Evolutionary conservation across 2,888 invertebrate species (phyloP), one percentile per base, ranked within the genome.

Genomic region (Cataglyphis rosenhaueri): DNA sequence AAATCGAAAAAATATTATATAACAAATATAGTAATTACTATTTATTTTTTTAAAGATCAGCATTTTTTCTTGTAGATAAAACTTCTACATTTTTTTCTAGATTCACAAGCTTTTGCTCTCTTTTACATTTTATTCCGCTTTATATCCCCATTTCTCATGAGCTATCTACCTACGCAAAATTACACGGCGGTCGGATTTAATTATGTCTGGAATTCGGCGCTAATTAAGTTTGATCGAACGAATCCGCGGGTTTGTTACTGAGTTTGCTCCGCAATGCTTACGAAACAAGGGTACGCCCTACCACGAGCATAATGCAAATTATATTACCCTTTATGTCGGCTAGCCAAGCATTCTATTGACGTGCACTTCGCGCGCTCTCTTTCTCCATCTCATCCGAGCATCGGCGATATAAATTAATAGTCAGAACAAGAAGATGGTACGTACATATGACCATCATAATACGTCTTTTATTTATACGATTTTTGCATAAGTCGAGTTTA

Each of bases 191-290:
- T 92, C 85, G 91, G 91, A 93, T 93, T 92, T 92, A 92, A 93
- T 94, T 93, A 93, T 93, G 91, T 91, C 92, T 92, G 92, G 92
- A 93, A 94, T 93, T 92, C 90, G 91, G 91, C 90, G 92, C 92
- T 93, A 93, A 94, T 93, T 94, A 92, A 93, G 92, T 92, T 92
- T 91, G 93, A 93, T 93, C 93, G 93, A 93, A 93, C 93, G 93
- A 93, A 93, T 93, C 89, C 91, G 91, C 91, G 91, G 91, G 91
- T 92, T 92, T 92, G 92, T 92, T 92, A 91, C 91, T 81, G 90
- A 92, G 90, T 91, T 92, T 86, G 90, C 91, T 88, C 90, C 84
- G 90, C 92, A 90, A 91, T 92, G 90, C 91, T 90, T 90, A 90
- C 91, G 91, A 92, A 92, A 92, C 92, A 92, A 92, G 91, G 91